phyloP scores from a whole-genome alignment of 2,113 vertebrate genomes.

The Pimephales promelas region DNA sequence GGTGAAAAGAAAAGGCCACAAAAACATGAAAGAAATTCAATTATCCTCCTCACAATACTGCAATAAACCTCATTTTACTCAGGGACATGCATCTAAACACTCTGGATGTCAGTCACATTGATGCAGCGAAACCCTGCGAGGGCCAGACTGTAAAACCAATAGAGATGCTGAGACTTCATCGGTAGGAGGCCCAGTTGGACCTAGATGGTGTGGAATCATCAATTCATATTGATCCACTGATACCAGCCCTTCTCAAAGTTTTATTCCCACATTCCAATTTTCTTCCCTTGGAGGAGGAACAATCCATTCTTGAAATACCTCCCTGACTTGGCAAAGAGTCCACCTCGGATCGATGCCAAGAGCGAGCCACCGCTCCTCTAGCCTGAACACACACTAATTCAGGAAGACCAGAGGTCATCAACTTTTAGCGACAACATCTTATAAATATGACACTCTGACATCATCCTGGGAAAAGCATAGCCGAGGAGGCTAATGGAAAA shows the following conservation, averaged over 20 bases:
- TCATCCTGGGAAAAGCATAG: constrained; percentile 8
- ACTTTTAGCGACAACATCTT: constrained; percentile 29
- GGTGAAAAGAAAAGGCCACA: constrained; percentile 10
- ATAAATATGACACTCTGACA: constrained; percentile 36
- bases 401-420: constrained; percentile 57
- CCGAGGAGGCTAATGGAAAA: not conserved
- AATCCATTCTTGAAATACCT: constrained; percentile 53
- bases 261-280: constrained; percentile 30
- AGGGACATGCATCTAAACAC: constrained; percentile 13
- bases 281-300: constrained; percentile 45
- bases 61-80: constrained; percentile 26
- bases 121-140: not conserved
- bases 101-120: constrained; percentile 8
- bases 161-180: constrained; percentile 53
- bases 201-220: constrained; percentile 48
- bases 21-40: constrained; percentile 47
- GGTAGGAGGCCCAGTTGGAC: constrained; percentile 33
- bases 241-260: constrained; percentile 33
- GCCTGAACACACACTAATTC: constrained; percentile 19
- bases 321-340: constrained; percentile 35
- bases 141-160: constrained; percentile 20
- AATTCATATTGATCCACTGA: constrained; percentile 54
- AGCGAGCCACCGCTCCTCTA: constrained; percentile 28
- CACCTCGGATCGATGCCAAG: constrained; percentile 42
- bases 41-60: constrained; percentile 29